Conservation (phyloP, 2,888 invertebrate species). For the Ptychoptera contaminata region DNA sequence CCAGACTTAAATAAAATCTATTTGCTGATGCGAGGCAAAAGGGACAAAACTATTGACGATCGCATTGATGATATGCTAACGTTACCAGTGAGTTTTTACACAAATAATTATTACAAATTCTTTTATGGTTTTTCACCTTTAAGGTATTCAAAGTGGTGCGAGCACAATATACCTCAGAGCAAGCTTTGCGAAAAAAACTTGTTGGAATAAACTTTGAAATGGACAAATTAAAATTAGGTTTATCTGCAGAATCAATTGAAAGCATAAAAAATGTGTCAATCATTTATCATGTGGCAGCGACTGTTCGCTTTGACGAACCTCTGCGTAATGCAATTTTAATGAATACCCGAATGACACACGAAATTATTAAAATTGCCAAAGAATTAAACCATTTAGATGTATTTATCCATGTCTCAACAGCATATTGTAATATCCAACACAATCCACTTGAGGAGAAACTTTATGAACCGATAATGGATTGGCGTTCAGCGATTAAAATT, state of each 20-base stretch:
- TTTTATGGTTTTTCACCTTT: too few relatives aligned
- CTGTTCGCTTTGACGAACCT: background rate
- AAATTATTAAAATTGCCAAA: background rate
- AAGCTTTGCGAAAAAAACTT: background rate
- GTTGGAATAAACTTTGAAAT: background rate
- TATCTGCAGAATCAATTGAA: background rate
- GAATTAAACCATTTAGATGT: background rate
- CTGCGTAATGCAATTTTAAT: background rate
- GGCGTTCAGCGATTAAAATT: constrained; percentile 41
- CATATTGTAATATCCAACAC: constrained; percentile 60
- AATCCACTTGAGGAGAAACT: constrained; percentile 51
- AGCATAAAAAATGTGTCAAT: background rate
- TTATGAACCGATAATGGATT: constrained; percentile 48
- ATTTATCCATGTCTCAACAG: constrained; percentile 61
- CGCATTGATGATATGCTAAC: too few relatives aligned
- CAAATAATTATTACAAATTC: too few relatives aligned
- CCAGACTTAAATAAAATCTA: too few relatives aligned
- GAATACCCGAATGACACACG: background rate
- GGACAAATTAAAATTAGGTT: background rate
- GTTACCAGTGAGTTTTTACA: too few relatives aligned
- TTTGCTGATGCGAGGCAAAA: too few relatives aligned
- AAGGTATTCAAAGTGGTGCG: too few relatives aligned
- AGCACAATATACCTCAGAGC: too few relatives aligned
- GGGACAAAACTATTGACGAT: too few relatives aligned
- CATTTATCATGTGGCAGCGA: background rate